phyloP scores from a whole-genome alignment of 2,113 vertebrate genomes.

The Cariama cristata region DNA sequence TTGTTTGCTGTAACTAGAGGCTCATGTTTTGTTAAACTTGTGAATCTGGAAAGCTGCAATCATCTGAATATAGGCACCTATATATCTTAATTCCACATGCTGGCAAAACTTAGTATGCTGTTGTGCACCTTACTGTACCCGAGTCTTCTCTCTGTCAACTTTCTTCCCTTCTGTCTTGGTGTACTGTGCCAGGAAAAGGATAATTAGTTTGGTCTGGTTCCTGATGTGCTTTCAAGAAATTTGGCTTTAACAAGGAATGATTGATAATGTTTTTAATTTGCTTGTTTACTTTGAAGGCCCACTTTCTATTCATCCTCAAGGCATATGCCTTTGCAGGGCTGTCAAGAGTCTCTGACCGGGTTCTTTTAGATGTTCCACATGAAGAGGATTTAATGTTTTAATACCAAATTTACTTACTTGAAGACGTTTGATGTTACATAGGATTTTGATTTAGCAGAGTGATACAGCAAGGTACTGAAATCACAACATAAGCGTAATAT shows the following conservation, averaged over 20 bases:
- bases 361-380: background rate
- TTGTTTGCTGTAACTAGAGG: background rate
- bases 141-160: background rate
- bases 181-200: background rate
- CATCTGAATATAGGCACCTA: background rate
- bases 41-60: background rate
- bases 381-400: background rate
- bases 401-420: background rate
- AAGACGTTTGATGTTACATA: background rate
- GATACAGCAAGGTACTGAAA: background rate
- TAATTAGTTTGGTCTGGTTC: background rate
- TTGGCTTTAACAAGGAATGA: background rate
- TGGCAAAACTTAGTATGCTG: background rate
- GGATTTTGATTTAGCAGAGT: background rate
- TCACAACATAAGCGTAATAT: accelerated
- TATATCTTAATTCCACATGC: background rate
- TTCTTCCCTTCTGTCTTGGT: background rate
- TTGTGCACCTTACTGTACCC: background rate
- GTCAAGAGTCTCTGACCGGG: background rate
- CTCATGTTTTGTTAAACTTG: background rate
- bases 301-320: background rate
- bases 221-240: background rate
- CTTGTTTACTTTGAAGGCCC: background rate
- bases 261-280: background rate
- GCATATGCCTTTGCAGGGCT: background rate